These are phyloP conservation scores for Theocolax elegans DNA, from an alignment of 1,140 invertebrate genomes.

Conservation along the genomic window DNA sequence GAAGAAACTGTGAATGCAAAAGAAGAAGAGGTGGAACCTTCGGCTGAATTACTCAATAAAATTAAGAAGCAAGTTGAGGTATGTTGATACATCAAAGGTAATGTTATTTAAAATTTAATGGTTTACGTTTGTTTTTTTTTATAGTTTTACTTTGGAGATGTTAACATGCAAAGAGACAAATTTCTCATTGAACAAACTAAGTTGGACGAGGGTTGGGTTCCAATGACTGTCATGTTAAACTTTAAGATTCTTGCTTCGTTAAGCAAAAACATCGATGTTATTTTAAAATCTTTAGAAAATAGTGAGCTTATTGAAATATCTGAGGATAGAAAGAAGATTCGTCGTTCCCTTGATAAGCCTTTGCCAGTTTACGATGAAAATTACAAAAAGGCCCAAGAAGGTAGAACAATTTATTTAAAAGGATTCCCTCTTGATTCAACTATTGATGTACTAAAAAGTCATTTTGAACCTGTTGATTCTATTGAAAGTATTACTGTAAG, in stretches of 20 bases:
- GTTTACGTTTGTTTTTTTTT: slow-evolving; percentile 3
- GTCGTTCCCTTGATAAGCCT: slow-evolving; percentile 80
- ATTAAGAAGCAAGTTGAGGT: slow-evolving; percentile 62
- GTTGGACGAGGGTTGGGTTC: slow-evolving; percentile 90
- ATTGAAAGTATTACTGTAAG: slow-evolving; percentile 81
- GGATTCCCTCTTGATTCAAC: slow-evolving; percentile 81
- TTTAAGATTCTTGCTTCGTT: slow-evolving; percentile 88
- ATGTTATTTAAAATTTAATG: neutral
- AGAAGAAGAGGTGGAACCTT: slow-evolving; percentile 40
- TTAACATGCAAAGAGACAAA: slow-evolving; percentile 90
- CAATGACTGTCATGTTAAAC: slow-evolving; percentile 83
- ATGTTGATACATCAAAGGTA: slow-evolving; percentile 7
- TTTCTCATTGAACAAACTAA: slow-evolving; percentile 85
- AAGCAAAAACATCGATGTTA: slow-evolving; percentile 75
- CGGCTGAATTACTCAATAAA: slow-evolving; percentile 50
- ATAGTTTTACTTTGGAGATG: slow-evolving; percentile 86
- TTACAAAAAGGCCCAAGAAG: slow-evolving; percentile 80
- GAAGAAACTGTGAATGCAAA: neutral
- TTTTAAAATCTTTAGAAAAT: slow-evolving; percentile 80
- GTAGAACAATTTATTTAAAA: slow-evolving; percentile 87
- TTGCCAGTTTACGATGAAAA: slow-evolving; percentile 88
- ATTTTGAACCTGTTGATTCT: slow-evolving; percentile 74
- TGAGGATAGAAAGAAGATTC: slow-evolving; percentile 85
- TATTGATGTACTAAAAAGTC: slow-evolving; percentile 80
- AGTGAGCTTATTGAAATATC: slow-evolving; percentile 85